A percentile compares a stretch with the other conserved stretches of the same genome.
phyloP scores from a whole-genome alignment of 1,140 invertebrate genomes.

The Orius insidiosus region DNA sequence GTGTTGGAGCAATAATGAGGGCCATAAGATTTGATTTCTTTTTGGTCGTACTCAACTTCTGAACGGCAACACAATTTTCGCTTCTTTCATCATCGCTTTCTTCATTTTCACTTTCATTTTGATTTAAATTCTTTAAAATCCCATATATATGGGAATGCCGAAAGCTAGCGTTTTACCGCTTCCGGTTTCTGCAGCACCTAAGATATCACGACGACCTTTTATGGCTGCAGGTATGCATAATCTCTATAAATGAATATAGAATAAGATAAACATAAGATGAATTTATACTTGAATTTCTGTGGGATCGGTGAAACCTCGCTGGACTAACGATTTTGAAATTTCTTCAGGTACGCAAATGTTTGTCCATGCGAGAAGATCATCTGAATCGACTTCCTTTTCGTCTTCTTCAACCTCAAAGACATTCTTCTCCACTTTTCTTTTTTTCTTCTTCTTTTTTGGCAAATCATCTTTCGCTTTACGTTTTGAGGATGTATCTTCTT shows the following conservation, averaged over 20 bases:
- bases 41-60: conserved; percentile 18
- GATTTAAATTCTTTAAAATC: conserved; percentile 44
- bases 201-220: conserved; percentile 65
- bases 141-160: conserved; percentile 79
- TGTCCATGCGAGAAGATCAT: conserved; percentile 40
- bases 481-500: no score
- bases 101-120: conserved; percentile 23
- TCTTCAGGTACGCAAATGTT: conserved; percentile 44
- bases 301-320: conserved; percentile 59
- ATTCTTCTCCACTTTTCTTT: conserved; percentile 12
- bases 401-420: conserved; percentile 7
- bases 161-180: conserved; percentile 96
- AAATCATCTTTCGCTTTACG: no score
- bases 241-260: conserved; percentile 31
- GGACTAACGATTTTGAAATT: conserved; percentile 54
- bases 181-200: conserved; percentile 93
- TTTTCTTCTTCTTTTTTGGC: conserved; percentile 5
- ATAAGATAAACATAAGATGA: conserved; percentile 11
- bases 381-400: conserved; percentile 1
- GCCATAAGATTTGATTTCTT: conserved; percentile 39
- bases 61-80: conserved; percentile 19
- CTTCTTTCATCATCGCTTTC: conserved; percentile 22
- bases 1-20: conserved; percentile 81
- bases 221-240: conserved; percentile 69
- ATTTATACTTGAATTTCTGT: conserved; percentile 61